A percentile compares a stretch with the other conserved stretches of the same genome.
These are phyloP conservation scores for Aphidius ervi DNA, from an alignment of 1,140 invertebrate species.

Conservation along the genomic window DNA sequence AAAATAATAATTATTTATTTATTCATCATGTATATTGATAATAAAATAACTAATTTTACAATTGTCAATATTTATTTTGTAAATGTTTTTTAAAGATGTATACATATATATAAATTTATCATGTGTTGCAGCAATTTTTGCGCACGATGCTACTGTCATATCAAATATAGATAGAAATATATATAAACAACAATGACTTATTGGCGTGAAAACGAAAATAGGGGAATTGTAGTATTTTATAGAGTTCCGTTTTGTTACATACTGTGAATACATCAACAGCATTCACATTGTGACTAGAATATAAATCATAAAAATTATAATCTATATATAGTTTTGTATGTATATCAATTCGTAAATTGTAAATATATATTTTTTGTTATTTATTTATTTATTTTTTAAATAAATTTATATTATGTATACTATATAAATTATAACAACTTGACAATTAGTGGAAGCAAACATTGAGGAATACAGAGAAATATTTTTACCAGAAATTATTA, in stretches of 20 bases:
- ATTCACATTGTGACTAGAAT: slow-evolving; percentile 17
- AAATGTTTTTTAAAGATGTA: neutral
- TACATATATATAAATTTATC: neutral
- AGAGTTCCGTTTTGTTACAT: slow-evolving; percentile 24
- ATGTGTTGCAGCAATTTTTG: neutral
- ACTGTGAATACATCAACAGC: slow-evolving; percentile 25
- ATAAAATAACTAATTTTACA: slow-evolving; percentile 18
- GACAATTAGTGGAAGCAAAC: no score
- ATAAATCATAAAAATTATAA: slow-evolving; percentile 16
- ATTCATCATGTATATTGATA: neutral
- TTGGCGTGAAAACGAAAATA: slow-evolving; percentile 17
- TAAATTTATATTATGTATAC: no score
- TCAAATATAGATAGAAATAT: slow-evolving; percentile 18
- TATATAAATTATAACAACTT: no score
- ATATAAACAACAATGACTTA: slow-evolving; percentile 21
- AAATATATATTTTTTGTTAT: neutral
- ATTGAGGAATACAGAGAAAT: no score
- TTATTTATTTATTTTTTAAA: no score
- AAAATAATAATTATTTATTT: neutral
- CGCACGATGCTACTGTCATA: slow-evolving; percentile 1
- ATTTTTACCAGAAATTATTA: no score
- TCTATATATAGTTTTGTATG: slow-evolving; percentile 1
- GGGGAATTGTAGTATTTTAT: slow-evolving; percentile 21
- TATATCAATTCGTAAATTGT: neutral
- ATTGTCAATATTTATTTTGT: slow-evolving; percentile 1